Evolutionary conservation across 2,888 invertebrate species (phyloP).

Genomic region (Cataglyphis livida): DNA sequence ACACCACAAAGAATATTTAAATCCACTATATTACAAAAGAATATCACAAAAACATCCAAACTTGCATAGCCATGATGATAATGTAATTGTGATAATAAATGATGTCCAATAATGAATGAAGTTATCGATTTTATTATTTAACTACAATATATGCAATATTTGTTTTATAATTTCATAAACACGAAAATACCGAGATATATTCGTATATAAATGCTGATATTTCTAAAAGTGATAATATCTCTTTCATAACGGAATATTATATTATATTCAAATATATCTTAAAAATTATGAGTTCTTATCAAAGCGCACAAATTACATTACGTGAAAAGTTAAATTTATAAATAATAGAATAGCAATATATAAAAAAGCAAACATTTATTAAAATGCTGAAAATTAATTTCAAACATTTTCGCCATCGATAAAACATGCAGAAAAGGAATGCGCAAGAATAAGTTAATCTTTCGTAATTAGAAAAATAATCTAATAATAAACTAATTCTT

Average conservation of each 20-base stretch:
- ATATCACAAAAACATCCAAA: constrained; percentile 7
- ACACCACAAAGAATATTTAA: constrained; percentile 38
- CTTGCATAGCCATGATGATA: neutral
- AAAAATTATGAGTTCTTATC: neutral
- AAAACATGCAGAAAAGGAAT: neutral
- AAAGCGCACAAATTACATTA: neutral
- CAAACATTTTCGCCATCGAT: neutral
- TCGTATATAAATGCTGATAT: neutral
- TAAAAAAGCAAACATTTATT: neutral
- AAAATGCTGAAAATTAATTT: neutral
- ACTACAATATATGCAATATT: neutral
- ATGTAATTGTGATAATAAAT: too few relatives aligned
- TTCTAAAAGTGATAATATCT: constrained; percentile 4
- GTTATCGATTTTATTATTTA: neutral
- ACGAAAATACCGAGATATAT: neutral
- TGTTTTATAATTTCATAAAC: constrained; percentile 24
- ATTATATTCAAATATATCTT: neutral
- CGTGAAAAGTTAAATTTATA: neutral
- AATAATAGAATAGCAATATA: neutral
- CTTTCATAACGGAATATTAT: neutral
- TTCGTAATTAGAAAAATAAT: neutral
- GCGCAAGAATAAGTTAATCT: neutral
- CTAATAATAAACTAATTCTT: neutral
- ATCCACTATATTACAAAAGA: constrained; percentile 23
- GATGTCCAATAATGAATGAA: neutral